These are phyloP conservation scores for Dinoponera quadriceps DNA, from an alignment of 1,140 invertebrate species.

Conservation along the genomic window DNA sequence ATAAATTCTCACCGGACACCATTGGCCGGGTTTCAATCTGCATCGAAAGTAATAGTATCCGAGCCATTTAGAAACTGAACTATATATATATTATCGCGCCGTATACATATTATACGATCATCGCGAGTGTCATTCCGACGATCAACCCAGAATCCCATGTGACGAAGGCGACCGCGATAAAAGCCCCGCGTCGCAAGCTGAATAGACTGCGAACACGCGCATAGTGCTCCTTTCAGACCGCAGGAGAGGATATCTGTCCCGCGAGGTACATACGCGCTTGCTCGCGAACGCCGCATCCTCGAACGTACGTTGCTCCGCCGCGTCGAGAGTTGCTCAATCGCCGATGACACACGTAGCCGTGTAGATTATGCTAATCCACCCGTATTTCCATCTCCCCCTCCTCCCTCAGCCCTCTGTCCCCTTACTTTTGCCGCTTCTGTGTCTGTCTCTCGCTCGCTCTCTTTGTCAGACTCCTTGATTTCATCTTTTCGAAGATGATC, in stretches of 20 bases:
- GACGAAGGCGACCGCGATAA: background rate
- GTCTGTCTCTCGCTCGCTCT: background rate
- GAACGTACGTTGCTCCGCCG: conserved; percentile 34
- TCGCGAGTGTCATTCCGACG: background rate
- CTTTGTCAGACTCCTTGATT: conserved; percentile 43
- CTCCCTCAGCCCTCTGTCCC: background rate
- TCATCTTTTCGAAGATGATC: conserved; percentile 68
- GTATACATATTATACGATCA: too few relatives aligned
- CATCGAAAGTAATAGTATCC: too few relatives aligned
- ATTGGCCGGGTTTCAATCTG: too few relatives aligned
- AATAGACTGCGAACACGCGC: conserved; percentile 26
- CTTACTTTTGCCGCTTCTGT: conserved; percentile 21
- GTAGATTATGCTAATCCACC: conserved; percentile 75
- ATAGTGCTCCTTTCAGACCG: conserved; percentile 36
- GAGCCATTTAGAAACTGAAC: too few relatives aligned
- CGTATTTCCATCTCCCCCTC: conserved; percentile 31
- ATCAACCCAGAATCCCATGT: conserved; percentile 21
- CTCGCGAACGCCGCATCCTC: conserved; percentile 20
- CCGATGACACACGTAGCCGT: conserved; percentile 66
- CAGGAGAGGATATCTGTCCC: conserved; percentile 1
- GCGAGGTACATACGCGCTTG: background rate
- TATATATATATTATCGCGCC: background rate
- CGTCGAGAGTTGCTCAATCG: conserved; percentile 67
- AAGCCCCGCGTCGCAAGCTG: conserved; percentile 2
- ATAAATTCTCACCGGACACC: too few relatives aligned